phyloP scores from a whole-genome alignment of 2,797 vertebrate genomes.

The Thamnophis elegans region DNA sequence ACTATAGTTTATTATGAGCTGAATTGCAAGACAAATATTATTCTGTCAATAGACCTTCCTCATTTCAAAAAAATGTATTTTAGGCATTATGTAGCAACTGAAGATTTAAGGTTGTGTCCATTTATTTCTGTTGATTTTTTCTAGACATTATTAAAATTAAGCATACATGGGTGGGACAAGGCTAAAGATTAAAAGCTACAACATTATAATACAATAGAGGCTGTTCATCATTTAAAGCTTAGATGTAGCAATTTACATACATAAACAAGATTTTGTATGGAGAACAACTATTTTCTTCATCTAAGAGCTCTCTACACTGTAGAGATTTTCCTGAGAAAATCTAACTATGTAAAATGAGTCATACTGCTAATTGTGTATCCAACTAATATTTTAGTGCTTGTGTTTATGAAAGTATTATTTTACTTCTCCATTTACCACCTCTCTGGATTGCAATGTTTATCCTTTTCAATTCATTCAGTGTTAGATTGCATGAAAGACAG shows the following conservation, averaged over 20 bases:
- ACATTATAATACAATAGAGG: constrained; percentile 16
- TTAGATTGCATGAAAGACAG: neutral
- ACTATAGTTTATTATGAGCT: neutral
- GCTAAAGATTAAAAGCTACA: constrained; percentile 3
- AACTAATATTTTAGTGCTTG: neutral
- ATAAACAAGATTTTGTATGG: neutral
- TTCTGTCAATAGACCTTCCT: constrained; percentile 8
- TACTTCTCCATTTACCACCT: neutral
- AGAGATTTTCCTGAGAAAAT: neutral
- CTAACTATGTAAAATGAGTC: neutral
- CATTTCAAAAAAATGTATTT: neutral
- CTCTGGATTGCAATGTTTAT: neutral
- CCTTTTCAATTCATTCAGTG: neutral
- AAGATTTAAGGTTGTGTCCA: constrained; percentile 23
- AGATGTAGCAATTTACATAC: neutral
- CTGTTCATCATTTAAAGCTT: constrained; percentile 16
- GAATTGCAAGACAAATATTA: constrained; percentile 23
- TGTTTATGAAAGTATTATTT: neutral
- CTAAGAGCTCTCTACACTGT: neutral
- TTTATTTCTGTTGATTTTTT: constrained; percentile 33
- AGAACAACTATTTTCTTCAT: neutral
- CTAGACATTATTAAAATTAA: neutral
- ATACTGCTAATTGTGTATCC: neutral
- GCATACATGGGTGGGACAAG: neutral
- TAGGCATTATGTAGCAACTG: constrained; percentile 5